These are phyloP conservation scores for Chlorops oryzae DNA, from an alignment of 1,140 invertebrate genomes.

Conservation along the genomic window DNA sequence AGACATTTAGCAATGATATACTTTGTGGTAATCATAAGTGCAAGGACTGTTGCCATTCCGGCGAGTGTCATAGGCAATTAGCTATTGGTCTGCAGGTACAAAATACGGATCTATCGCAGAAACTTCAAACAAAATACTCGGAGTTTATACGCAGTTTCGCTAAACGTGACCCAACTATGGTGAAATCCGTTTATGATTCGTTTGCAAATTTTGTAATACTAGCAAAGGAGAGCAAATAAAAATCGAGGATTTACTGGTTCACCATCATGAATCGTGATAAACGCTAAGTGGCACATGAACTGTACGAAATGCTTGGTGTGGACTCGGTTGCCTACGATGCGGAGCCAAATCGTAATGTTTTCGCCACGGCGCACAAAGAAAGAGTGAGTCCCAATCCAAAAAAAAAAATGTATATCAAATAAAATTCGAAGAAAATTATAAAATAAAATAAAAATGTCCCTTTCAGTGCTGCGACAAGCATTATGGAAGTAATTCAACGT, in stretches of 20 bases:
- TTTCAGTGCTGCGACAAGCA: constrained; percentile 78
- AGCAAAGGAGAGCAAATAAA: constrained; percentile 82
- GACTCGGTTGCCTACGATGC: constrained; percentile 88
- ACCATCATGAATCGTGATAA: constrained; percentile 89
- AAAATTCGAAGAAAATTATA: neutral
- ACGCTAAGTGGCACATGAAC: constrained; percentile 82
- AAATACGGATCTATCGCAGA: constrained; percentile 75
- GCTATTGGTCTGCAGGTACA: constrained; percentile 85
- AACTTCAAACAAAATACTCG: constrained; percentile 74
- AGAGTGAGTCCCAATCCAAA: constrained; percentile 51
- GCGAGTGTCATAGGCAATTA: constrained; percentile 66
- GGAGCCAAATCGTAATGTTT: constrained; percentile 90
- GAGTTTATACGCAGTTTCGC: constrained; percentile 82
- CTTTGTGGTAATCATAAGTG: constrained; percentile 76
- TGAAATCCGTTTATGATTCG: constrained; percentile 76
- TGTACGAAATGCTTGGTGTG: constrained; percentile 90
- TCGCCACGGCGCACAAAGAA: constrained; percentile 81
- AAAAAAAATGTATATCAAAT: neutral
- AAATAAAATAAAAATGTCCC: constrained; percentile 1
- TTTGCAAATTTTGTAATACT: constrained; percentile 79
- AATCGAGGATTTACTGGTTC: constrained; percentile 82
- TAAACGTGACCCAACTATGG: constrained; percentile 74
- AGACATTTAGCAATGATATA: constrained; percentile 61
- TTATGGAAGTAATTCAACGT: constrained; percentile 70
- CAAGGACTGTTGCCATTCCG: constrained; percentile 64